These are phyloP conservation scores for Tribolium freemani DNA, from an alignment of 2,888 invertebrate genomes.

Conservation along the genomic window DNA sequence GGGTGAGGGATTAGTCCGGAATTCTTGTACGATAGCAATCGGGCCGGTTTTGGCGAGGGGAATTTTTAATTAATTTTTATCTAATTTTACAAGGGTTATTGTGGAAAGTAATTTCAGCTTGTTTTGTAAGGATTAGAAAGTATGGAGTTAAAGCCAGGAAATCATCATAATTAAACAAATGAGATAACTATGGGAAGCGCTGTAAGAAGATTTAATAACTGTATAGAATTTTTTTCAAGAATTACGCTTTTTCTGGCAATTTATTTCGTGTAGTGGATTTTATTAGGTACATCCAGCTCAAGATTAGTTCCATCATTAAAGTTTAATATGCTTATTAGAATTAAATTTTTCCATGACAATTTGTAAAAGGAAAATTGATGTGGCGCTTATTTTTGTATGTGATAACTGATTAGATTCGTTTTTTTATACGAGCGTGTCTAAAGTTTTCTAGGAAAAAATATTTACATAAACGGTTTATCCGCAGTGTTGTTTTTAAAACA, in stretches of 20 bases:
- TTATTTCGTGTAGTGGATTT: not conserved
- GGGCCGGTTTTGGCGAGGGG: not conserved
- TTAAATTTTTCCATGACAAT: too few relatives aligned
- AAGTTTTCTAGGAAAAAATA: too few relatives aligned
- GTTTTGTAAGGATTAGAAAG: not conserved
- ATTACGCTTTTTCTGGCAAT: not conserved
- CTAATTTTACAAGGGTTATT: not conserved
- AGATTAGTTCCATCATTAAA: not conserved
- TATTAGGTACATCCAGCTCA: not conserved
- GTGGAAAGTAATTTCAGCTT: not conserved
- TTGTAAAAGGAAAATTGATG: too few relatives aligned
- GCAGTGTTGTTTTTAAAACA: too few relatives aligned
- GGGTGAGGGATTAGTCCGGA: constrained; percentile 4
- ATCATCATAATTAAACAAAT: not conserved
- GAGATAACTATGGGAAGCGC: not conserved
- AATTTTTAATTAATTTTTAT: not conserved
- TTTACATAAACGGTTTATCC: too few relatives aligned
- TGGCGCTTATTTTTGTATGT: too few relatives aligned
- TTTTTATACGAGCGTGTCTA: too few relatives aligned
- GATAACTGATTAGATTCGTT: too few relatives aligned
- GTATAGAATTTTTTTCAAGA: not conserved
- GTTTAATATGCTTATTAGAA: too few relatives aligned
- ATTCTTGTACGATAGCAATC: not conserved
- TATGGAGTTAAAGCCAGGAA: not conserved
- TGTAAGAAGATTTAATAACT: not conserved